A percentile compares a stretch with the other conserved stretches of the same genome.
Conservation (phyloP, 64 coral and sea anemone species). For the Trachythela sp. region DNA sequence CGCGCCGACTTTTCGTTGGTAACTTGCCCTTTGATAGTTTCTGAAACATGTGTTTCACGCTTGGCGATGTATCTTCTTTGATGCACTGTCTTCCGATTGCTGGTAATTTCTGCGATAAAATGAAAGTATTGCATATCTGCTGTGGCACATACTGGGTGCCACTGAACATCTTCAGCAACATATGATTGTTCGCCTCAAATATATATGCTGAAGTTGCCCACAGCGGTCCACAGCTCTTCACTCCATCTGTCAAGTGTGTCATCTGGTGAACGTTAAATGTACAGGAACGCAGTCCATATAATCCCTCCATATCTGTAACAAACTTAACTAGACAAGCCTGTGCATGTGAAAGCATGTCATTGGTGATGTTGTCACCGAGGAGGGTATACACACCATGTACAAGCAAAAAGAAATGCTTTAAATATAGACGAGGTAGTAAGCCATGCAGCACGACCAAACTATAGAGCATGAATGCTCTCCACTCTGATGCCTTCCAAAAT, state of each 20-base stretch:
- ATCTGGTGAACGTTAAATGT: not conserved
- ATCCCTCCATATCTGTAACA: not conserved
- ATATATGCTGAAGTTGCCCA: not conserved
- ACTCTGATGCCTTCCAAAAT: constrained; percentile 15
- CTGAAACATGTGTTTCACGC: not conserved
- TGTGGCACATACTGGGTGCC: constrained; percentile 6
- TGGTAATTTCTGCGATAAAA: not conserved
- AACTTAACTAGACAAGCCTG: not conserved
- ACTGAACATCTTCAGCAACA: constrained; percentile 1
- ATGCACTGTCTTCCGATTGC: not conserved
- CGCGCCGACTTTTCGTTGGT: not conserved
- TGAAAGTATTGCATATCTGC: not conserved
- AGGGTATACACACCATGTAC: not conserved
- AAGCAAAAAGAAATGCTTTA: not conserved
- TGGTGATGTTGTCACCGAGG: not conserved
- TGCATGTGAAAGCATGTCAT: not conserved
- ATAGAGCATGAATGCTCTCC: not conserved
- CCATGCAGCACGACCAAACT: not conserved
- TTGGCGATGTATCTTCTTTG: not conserved
- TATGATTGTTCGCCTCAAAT: constrained; percentile 4
- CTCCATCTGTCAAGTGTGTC: constrained; percentile 13
- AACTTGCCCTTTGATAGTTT: not conserved
- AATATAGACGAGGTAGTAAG: not conserved
- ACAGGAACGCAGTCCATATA: not conserved
- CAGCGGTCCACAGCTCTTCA: constrained; percentile 9